Evolutionary conservation across 1,140 invertebrate species (phyloP), one percentile per base, ranked within the genome.

Genomic region (Macrotrachela quadricornifera): DNA sequence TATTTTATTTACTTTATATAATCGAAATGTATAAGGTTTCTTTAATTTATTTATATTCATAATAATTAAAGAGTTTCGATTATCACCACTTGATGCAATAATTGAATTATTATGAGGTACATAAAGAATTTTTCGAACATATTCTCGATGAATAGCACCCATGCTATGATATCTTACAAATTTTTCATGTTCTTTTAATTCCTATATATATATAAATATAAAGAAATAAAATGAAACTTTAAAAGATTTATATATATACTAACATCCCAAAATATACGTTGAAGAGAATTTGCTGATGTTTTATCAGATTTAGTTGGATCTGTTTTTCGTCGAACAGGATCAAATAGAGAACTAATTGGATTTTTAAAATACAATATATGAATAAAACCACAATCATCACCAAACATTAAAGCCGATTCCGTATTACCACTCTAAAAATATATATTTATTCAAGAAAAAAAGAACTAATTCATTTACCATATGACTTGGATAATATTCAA

Each of bases 281-380:
- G 65, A 30, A 21, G 36, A 12, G 38, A 37, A 37, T 51, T 42
- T 10, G 30, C 10, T 36, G 36, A n/a, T 36, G 30, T 11, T 13
- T 45, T 49, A 38, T 14, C 10, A 9, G 61, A 58, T 17, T 58
- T 63, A 39, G 63, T 59, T 40, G 59, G 57, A 12, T 64, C 21
- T 4, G 21, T 61, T 57, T 59, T 65, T 52, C 63, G 62, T 56
- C 66, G 67, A 4, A 63, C 60, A 17, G 57, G 63, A 16, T 64
- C 60, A 60, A 68, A 70, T 13, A 70, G 56, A 49, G 63, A 62
- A 16, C 60, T 61, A n/a, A 64, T 58, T 10, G 68, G 65, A 50
- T 62, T 64, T 15, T 58, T 56, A 57, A 70, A 70, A 21, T 61
- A 61, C 17, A 70, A 52, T 10, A 67, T 55, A 55, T 65, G 59